These are phyloP conservation scores for Campylomormyrus numenius DNA, from an alignment of 2,113 vertebrate species.

Conservation along the genomic window DNA sequence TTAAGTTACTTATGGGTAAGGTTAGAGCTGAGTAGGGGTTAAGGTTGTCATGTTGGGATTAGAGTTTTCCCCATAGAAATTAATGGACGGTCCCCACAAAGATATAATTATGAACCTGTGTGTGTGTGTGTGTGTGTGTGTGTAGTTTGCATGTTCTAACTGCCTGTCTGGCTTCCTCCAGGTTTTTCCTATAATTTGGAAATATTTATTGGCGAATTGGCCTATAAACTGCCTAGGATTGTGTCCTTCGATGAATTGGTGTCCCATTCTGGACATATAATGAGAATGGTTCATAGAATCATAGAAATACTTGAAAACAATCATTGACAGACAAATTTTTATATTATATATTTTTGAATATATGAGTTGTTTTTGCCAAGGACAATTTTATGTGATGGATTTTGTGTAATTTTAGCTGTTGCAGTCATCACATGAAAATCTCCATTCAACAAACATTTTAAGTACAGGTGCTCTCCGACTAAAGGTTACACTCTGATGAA, in stretches of 20 bases:
- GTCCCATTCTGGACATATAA: background rate
- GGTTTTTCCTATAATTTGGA: background rate
- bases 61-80: no score
- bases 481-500: background rate
- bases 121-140: background rate
- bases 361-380: background rate
- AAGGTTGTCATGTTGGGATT: no score
- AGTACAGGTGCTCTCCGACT: background rate
- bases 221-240: background rate
- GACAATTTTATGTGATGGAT: background rate
- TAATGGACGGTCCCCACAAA: no score
- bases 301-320: background rate
- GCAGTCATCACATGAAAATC: background rate
- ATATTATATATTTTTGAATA: background rate
- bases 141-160: background rate
- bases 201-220: background rate
- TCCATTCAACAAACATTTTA: background rate
- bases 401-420: background rate
- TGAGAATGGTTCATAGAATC: background rate
- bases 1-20: no score
- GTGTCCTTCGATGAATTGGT: background rate
- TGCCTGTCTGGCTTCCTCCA: background rate
- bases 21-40: no score
- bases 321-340: background rate
- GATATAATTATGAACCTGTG: background rate